Evolutionary conservation across 1,140 invertebrate genomes (phyloP).

Genomic region (Aphidius ervi): DNA sequence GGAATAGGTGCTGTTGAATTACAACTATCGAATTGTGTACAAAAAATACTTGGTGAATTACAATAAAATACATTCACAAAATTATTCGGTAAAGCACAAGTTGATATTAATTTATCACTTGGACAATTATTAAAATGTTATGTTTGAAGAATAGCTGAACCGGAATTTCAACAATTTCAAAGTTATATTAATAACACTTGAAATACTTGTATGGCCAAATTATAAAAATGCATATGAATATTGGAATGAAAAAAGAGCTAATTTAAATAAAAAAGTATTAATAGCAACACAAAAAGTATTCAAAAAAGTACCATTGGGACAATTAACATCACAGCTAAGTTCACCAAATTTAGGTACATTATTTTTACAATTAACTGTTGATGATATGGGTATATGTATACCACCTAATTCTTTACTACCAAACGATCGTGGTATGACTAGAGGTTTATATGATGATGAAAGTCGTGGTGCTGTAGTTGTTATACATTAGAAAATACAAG

Average conservation of each 20-base stretch:
- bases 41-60: too few species aligned
- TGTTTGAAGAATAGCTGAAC: too few species aligned
- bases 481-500: constrained; percentile 90
- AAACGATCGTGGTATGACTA: constrained; percentile 61
- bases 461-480: constrained; percentile 87
- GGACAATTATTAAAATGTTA: too few species aligned
- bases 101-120: too few species aligned
- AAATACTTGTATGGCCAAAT: constrained; percentile 95
- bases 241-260: constrained; percentile 92
- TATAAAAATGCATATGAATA: constrained; percentile 99
- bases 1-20: too few species aligned
- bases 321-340: constrained; percentile 68
- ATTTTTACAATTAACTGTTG: constrained; percentile 90
- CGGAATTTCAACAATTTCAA: too few species aligned
- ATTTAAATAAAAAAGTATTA: constrained; percentile 80
- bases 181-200: constrained; percentile 86
- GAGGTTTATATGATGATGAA: constrained; percentile 71
- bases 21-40: too few species aligned
- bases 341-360: constrained; percentile 81
- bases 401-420: constrained; percentile 79
- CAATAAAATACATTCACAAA: too few species aligned
- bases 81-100: too few species aligned
- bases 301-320: constrained; percentile 72
- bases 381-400: constrained; percentile 94
- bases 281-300: constrained; percentile 75